Evolutionary conservation across 1,140 invertebrate species (phyloP).

Genomic region (Drosophila mojavensis): DNA sequence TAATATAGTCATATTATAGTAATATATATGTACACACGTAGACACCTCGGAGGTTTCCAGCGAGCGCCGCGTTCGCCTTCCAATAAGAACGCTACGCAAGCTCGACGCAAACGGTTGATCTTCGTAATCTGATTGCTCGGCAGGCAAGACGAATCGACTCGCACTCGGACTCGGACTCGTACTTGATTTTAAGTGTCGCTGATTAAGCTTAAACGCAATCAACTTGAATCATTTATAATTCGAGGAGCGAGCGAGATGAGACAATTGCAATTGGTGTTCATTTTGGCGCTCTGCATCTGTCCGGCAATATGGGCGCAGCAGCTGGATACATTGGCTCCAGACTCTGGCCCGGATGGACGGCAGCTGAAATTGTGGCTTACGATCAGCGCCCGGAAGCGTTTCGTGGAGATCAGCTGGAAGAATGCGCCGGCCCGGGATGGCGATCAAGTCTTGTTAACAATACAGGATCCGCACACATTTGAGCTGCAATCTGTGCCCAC

Average conservation of each 20-base stretch:
- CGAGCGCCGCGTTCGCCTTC: conserved; percentile 13
- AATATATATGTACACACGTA: neutral
- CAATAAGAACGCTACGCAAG: conserved; percentile 24
- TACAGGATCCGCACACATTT: conserved; percentile 61
- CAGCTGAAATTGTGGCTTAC: conserved; percentile 70
- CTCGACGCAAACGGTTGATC: conserved; percentile 29
- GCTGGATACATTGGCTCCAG: conserved; percentile 1
- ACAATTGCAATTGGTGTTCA: conserved; percentile 24
- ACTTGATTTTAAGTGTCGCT: conserved; percentile 40
- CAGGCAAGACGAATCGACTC: conserved; percentile 4
- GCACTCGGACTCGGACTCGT: conserved; percentile 2
- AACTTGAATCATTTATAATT: conserved; percentile 66
- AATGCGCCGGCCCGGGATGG: conserved; percentile 62
- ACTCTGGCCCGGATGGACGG: neutral
- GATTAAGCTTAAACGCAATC: conserved; percentile 59
- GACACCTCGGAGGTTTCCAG: conserved; percentile 7
- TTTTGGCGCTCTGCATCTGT: conserved; percentile 31
- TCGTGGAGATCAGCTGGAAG: conserved; percentile 77
- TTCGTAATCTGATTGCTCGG: conserved; percentile 24
- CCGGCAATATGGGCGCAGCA: conserved; percentile 12
- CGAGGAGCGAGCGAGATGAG: conserved; percentile 30
- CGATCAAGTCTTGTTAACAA: conserved; percentile 67
- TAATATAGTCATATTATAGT: conserved; percentile 2
- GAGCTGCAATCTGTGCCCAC: conserved; percentile 42
- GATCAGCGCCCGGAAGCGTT: conserved; percentile 75